These are phyloP conservation scores for Saxidomus purpurata DNA, from an alignment of 1,140 invertebrate genomes.

Conservation along the genomic window DNA sequence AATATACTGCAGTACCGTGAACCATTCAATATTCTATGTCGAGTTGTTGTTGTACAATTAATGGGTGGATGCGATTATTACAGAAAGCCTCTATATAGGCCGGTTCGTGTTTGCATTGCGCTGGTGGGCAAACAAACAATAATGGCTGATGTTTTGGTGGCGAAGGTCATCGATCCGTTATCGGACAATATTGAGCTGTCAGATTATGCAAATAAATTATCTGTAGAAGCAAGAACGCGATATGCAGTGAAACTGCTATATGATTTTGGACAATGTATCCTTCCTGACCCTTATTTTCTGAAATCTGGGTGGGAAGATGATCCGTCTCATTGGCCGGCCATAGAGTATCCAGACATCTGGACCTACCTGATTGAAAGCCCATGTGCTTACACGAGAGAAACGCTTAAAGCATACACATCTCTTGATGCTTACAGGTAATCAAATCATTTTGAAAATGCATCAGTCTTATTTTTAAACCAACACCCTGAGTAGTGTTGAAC, in stretches of 20 bases:
- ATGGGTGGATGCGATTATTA: too few relatives aligned
- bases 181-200: neutral
- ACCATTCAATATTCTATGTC: too few relatives aligned
- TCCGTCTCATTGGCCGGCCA: neutral
- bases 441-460: neutral
- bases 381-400: constrained; percentile 21
- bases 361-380: constrained; percentile 2
- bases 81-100: too few relatives aligned
- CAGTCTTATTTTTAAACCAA: too few relatives aligned
- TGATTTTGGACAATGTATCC: constrained; percentile 10
- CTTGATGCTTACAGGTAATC: constrained; percentile 59
- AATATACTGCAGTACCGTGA: too few relatives aligned
- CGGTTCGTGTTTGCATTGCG: constrained; percentile 4
- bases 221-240: neutral
- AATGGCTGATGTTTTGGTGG: neutral
- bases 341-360: neutral
- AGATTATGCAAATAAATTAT: neutral
- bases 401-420: constrained; percentile 58
- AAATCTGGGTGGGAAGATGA: neutral
- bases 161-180: neutral
- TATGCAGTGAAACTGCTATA: neutral
- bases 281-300: constrained; percentile 4
- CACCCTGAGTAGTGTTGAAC: too few relatives aligned
- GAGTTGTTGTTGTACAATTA: too few relatives aligned
- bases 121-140: constrained; percentile 2